These are phyloP conservation scores for Barypeithes pellucidus DNA, from an alignment of 2,888 invertebrate species.

Conservation along the genomic window DNA sequence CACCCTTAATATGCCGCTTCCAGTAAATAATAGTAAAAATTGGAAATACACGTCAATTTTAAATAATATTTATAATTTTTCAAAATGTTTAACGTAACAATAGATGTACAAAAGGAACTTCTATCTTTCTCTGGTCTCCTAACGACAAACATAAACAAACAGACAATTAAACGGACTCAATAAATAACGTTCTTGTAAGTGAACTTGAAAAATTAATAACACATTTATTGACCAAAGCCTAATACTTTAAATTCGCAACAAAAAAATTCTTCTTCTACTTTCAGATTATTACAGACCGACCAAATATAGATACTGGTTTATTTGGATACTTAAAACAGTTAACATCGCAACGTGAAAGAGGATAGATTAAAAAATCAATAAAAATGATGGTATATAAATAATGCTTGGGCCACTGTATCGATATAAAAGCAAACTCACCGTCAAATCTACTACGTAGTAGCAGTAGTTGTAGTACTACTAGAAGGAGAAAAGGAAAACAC, in stretches of 20 bases:
- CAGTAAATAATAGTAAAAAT: too few relatives aligned
- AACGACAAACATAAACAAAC: too few relatives aligned
- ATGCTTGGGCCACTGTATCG: constrained; percentile 41
- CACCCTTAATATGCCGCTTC: too few relatives aligned
- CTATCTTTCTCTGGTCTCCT: too few relatives aligned
- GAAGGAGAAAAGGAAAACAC: constrained; percentile 66
- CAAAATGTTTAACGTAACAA: too few relatives aligned
- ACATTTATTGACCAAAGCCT: too few relatives aligned
- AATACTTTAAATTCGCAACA: background rate
- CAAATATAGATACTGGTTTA: background rate
- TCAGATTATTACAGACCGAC: background rate
- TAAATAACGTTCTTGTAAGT: too few relatives aligned
- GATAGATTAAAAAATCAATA: constrained; percentile 28
- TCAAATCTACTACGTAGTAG: constrained; percentile 69
- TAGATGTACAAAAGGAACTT: too few relatives aligned
- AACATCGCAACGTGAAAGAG: background rate
- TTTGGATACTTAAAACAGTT: background rate
- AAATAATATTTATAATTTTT: too few relatives aligned
- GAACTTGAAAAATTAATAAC: too few relatives aligned
- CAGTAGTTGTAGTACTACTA: constrained; percentile 70
- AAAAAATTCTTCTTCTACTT: background rate
- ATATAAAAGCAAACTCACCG: constrained; percentile 59
- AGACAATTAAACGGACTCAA: too few relatives aligned
- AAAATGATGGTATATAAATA: constrained; percentile 33
- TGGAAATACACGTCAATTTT: too few relatives aligned